Percentiles rank a stretch among this genome's conserved stretches.
These are phyloP conservation scores for Gephyroberyx darwinii DNA, from an alignment of 2,797 vertebrate genomes.

Conservation along the genomic window DNA sequence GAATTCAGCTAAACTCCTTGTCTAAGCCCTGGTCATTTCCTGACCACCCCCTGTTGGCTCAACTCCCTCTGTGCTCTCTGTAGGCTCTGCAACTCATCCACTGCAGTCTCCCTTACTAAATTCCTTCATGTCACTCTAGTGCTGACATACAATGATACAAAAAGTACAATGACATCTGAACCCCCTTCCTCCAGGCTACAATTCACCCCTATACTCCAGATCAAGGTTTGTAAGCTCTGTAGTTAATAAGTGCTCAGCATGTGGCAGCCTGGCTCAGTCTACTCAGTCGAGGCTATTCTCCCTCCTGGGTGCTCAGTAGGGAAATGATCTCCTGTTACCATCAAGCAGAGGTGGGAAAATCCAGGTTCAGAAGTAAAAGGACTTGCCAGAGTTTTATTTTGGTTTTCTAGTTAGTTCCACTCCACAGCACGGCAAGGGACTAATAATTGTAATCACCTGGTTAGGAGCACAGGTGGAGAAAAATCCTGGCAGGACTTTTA, in stretches of 20 bases:
- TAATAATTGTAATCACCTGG: too few relatives aligned
- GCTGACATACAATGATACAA: slow-evolving; percentile 62
- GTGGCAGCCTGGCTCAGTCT: slow-evolving; percentile 59
- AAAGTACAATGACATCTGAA: slow-evolving; percentile 57
- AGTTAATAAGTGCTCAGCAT: slow-evolving; percentile 72
- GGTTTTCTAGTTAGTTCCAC: too few relatives aligned
- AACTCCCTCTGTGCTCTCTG: slow-evolving; percentile 20
- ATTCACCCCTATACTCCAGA: slow-evolving; percentile 67
- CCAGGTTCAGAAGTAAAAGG: too few relatives aligned
- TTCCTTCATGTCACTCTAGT: slow-evolving; percentile 59
- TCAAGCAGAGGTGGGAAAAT: too few relatives aligned
- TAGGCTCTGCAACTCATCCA: slow-evolving; percentile 41
- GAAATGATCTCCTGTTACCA: slow-evolving; percentile 68
- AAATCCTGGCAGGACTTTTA: too few relatives aligned
- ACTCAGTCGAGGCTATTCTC: slow-evolving; percentile 52
- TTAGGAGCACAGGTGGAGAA: too few relatives aligned
- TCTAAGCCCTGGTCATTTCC: slow-evolving; percentile 56
- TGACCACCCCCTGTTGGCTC: slow-evolving; percentile 45
- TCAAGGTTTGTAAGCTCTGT: slow-evolving; percentile 57
- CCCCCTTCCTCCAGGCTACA: slow-evolving; percentile 59
- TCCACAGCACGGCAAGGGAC: too few relatives aligned
- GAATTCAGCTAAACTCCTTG: slow-evolving; percentile 58
- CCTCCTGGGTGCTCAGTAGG: slow-evolving; percentile 54
- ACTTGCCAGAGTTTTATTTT: too few relatives aligned
- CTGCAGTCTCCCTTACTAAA: slow-evolving; percentile 45